Base-by-base conservation (phyloP, 2,888 invertebrate genomes). In the Pediacus dermestoides region DNA sequence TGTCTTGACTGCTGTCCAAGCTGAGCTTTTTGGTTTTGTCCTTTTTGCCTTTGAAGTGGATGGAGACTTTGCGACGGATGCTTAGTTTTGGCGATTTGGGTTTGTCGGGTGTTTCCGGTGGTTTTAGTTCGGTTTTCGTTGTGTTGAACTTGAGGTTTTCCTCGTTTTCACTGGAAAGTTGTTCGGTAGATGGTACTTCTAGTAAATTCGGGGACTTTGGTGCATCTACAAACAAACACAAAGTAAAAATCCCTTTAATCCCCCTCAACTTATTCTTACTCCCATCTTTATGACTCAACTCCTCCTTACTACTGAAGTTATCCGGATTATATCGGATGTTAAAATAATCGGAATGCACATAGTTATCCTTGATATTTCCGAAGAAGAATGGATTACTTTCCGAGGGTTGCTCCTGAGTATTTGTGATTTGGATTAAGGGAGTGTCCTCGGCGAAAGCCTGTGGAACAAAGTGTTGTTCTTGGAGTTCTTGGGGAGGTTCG, bases 41-140 rank as follows among this genome's bases (percentile, higher is more conserved):
- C 34, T 62, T 67, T 48, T 64, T 66, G 1, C 69, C 68, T 44
- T 70, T 70, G 50, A 72, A 73, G 48, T 71, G 70, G 26, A 73
- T 70, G 1, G 70, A 70, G 6, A 72, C 70, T 51, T 71, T 70
- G 23, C 66, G 54, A 16, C 66, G 57, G 23, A 68, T 62, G 37
- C 64, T 66, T 13, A 62, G 39, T 48, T 67, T 68, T 47, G 63
- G 51, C 27, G 37, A 34, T 41, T 55, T 31, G 23, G 36, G 28
- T 35, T 44, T 42, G 25, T 16, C 3, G 2, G 23, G n/a, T 13
- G 13, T 46, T 15, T 30, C 26, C 18, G 21, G 21, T 4, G 14
- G 4, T 13, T 7, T 4, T 4, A 13, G 3, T 14, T 39, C 30
- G 4, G 34, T n/a, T 34, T 25, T 25, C 36, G 37, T 30, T 2